A percentile compares a stretch with the other conserved stretches of the same genome.
Conservation (phyloP, 2,113 vertebrate genomes). For the Odobenus rosmarus region DNA sequence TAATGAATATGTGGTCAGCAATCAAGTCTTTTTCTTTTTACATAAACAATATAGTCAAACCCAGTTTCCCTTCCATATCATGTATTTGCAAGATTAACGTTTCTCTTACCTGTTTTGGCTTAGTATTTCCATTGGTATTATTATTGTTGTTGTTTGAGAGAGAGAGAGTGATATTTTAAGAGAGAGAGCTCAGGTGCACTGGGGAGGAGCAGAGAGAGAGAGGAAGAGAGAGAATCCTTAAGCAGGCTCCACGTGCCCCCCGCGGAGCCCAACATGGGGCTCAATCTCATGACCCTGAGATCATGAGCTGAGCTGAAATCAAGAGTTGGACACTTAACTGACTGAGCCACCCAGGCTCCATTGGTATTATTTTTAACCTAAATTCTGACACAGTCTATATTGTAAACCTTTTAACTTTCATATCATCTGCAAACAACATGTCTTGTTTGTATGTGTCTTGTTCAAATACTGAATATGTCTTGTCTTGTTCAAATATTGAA, state of each 20-base stretch:
- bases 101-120: background rate
- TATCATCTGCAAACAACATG: background rate
- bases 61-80: background rate
- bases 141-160: background rate
- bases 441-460: background rate
- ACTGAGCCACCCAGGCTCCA: background rate
- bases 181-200: background rate
- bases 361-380: background rate
- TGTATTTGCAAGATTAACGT: background rate
- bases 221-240: background rate
- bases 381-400: background rate
- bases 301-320: background rate
- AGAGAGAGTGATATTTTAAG: background rate
- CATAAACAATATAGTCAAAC: background rate
- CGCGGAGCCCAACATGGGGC: background rate
- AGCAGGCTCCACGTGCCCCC: background rate
- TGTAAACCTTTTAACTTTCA: background rate
- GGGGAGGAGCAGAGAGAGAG: background rate
- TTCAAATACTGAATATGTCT: background rate
- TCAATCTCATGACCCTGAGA: background rate
- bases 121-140: background rate
- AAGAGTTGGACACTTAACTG: background rate
- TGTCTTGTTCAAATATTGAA: background rate
- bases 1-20: constrained; percentile 9
- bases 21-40: background rate